Base-by-base conservation (phyloP, 2,888 invertebrate genomes). In the Drosophila koepferae region DNA sequence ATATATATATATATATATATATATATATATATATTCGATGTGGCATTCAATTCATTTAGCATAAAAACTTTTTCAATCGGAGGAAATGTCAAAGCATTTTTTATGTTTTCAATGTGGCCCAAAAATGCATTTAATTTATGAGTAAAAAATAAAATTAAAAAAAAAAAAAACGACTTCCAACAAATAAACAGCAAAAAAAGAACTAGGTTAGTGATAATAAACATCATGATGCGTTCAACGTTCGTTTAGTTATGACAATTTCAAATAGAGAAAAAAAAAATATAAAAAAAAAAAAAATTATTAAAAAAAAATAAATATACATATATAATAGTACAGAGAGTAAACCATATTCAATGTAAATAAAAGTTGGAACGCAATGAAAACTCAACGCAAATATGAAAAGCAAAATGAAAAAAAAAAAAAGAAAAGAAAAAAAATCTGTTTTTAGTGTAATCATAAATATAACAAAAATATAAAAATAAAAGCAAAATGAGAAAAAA, bases 141-240 rank as follows among this genome's bases (percentile, higher is more conserved):
- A 72, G 43, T 54, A 44, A 66, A 64, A 60, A 55, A 23, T 49
- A n/a, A 49, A 49, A 72, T 53, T 34, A 53, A 60, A 59, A 31
- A 66, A 7, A 53, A 36, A 28, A 41, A 54, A 34, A 38, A 46
- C 36, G 16, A 41, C 16, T 40, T 55, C n/a, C 40, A 55, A 20
- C 46, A 23, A 46, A 46, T 10, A 44, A 20, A 46, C 51, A n/a
- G 38, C 38, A 20, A 20, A 7, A 48, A 18, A 63, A 53, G 67
- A 73, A 68, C 71, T 86, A 86, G 85, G 85, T 86, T 86, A 86
- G 85, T 86, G 85, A 86, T 89, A 89, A 86, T 89, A 87, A 83
- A 81, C 84, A 79, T 69, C 73, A 89, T 75, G 84, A 89, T 76
- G 84, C 86, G 89, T 84, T 89, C 72, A 88, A 89, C 86, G 84